A percentile compares a stretch with the other conserved stretches of the same genome.
These are phyloP conservation scores for Melanotaenia nigrans DNA, from an alignment of 2,797 vertebrate genomes.

Conservation along the genomic window DNA sequence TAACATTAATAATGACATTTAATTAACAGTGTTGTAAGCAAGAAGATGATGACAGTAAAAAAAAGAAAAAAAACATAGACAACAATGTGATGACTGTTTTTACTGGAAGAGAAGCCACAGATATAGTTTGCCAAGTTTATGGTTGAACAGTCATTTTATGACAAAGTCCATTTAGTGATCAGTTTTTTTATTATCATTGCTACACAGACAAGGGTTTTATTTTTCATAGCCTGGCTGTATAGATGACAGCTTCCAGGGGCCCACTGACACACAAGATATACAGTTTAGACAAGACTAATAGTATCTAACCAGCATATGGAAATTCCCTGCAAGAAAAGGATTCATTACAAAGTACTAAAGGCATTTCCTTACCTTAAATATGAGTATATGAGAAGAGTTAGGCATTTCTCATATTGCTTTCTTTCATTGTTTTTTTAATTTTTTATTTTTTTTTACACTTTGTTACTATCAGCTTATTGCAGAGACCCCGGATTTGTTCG, in stretches of 20 bases:
- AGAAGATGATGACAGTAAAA: neutral
- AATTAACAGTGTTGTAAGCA: neutral
- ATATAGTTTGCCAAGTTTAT: conserved; percentile 40
- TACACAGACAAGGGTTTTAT: conserved; percentile 19
- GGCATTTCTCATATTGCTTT: neutral
- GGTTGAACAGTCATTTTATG: conserved; percentile 45
- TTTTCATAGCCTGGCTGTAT: conserved; percentile 10
- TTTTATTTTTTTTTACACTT: no score
- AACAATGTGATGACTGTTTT: conserved; percentile 18
- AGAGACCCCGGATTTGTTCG: no score
- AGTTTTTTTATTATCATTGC: conserved; percentile 38
- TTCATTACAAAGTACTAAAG: conserved; percentile 42
- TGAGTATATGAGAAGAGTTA: neutral
- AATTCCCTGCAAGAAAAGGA: conserved; percentile 70
- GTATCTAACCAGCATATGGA: conserved; percentile 49
- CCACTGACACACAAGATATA: conserved; percentile 44
- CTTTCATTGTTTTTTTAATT: no score
- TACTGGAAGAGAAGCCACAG: conserved; percentile 48
- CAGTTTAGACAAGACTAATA: conserved; percentile 57
- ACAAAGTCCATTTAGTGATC: conserved; percentile 30
- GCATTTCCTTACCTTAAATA: conserved; percentile 21
- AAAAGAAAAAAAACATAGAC: neutral
- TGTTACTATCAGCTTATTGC: no score
- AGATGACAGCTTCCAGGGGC: conserved; percentile 18
- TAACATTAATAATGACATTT: neutral